Conservation (phyloP, 2,113 vertebrate species). For the Sinocyclocheilus anshuiensis region DNA sequence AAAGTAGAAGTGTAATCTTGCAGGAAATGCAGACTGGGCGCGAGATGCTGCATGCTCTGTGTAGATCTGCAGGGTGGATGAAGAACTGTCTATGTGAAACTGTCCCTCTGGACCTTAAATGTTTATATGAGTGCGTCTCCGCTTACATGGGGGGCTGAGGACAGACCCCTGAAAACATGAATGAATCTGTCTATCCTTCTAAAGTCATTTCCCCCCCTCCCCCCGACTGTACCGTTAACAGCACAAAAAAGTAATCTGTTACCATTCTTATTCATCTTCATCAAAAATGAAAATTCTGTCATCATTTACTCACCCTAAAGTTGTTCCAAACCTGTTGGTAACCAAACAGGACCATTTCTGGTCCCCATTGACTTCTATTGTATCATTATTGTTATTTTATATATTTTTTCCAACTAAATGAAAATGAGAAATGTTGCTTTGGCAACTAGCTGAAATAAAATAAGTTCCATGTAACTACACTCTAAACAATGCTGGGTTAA, state of each 20-base stretch:
- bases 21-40: conserved; percentile 65
- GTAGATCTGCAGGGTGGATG: neutral
- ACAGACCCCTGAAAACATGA: neutral
- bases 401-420: too few relatives aligned
- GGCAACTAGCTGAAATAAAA: too few relatives aligned
- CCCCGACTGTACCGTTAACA: neutral
- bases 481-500: too few relatives aligned
- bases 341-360: too few relatives aligned
- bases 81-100: neutral
- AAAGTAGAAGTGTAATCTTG: conserved; percentile 66
- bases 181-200: neutral
- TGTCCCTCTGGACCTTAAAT: neutral
- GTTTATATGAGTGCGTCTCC: neutral
- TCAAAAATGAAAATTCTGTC: neutral
- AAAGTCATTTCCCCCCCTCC: neutral
- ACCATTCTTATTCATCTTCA: neutral
- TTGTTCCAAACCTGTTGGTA: too few relatives aligned
- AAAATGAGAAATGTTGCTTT: too few relatives aligned
- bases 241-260: neutral
- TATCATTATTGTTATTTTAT: too few relatives aligned
- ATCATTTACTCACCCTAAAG: too few relatives aligned
- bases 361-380: too few relatives aligned
- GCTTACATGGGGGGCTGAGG: neutral
- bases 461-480: neutral
- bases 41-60: conserved; percentile 1